Percentiles rank a stretch among this genome's conserved stretches.
Evolutionary conservation across 2,888 invertebrate genomes (phyloP).

Genomic region (Bombyx huttoni): DNA sequence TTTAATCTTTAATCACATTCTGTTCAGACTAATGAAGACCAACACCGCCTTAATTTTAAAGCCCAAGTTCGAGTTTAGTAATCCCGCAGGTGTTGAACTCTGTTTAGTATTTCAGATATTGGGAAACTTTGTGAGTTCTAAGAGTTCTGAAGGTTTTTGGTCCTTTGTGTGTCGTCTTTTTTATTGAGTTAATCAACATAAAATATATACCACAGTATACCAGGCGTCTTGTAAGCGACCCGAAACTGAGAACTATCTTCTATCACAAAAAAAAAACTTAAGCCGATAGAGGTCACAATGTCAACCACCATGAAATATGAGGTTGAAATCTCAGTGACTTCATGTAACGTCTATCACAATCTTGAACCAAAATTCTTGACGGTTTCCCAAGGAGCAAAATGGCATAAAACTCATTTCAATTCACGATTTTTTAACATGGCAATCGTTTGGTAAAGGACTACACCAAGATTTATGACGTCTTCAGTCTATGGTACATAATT

Average conservation of each 20-base stretch:
- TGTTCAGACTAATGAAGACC: constrained; percentile 34
- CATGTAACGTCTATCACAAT: not conserved
- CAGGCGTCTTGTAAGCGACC: too few species aligned
- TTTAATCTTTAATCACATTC: constrained; percentile 36
- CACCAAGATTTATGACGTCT: too few species aligned
- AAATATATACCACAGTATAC: not conserved
- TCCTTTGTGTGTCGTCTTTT: constrained; percentile 15
- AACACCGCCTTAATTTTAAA: constrained; percentile 29
- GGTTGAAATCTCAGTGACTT: too few species aligned
- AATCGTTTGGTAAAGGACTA: too few species aligned
- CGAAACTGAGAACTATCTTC: constrained; percentile 1
- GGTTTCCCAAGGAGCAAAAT: too few species aligned
- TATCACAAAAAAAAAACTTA: not conserved
- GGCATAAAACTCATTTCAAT: too few species aligned
- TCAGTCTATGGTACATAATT: too few species aligned
- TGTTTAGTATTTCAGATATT: constrained; percentile 34
- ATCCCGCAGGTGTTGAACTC: constrained; percentile 38
- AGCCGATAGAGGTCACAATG: not conserved
- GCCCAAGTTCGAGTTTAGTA: constrained; percentile 26
- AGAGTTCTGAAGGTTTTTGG: constrained; percentile 18
- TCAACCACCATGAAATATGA: not conserved
- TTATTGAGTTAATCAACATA: constrained; percentile 16
- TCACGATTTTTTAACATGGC: too few species aligned
- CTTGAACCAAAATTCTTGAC: not conserved
- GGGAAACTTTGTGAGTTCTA: constrained; percentile 27